A percentile compares a stretch with the other conserved stretches of the same genome.
These are phyloP conservation scores for Drosophila falleni DNA, from an alignment of 2,888 invertebrate genomes.

Conservation along the genomic window DNA sequence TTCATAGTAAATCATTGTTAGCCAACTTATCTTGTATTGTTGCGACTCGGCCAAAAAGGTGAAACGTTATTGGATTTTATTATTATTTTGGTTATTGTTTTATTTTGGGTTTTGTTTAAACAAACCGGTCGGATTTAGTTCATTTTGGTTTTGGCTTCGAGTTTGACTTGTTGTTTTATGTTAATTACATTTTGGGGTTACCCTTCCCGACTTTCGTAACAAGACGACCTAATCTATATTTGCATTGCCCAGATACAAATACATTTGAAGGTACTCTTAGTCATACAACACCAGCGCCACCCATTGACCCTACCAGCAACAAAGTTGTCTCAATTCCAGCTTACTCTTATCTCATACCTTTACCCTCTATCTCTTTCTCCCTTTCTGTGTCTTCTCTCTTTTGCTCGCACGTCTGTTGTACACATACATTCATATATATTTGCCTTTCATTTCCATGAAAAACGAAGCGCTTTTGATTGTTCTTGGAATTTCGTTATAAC, in stretches of 20 bases:
- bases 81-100: slow-evolving; percentile 19
- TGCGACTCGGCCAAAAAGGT: slow-evolving; percentile 21
- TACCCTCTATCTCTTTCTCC: background rate
- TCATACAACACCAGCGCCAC: slow-evolving; percentile 1
- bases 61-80: slow-evolving; percentile 28
- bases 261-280: slow-evolving; percentile 3
- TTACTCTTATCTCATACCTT: slow-evolving; percentile 25
- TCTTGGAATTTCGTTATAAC: slow-evolving; percentile 73
- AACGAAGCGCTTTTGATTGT: slow-evolving; percentile 76
- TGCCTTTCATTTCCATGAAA: slow-evolving; percentile 69
- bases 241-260: slow-evolving; percentile 17
- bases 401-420: slow-evolving; percentile 26
- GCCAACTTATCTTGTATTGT: slow-evolving; percentile 28
- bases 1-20: slow-evolving; percentile 45
- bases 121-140: slow-evolving; percentile 52
- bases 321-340: slow-evolving; percentile 28
- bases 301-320: slow-evolving; percentile 10
- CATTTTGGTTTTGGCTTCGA: slow-evolving; percentile 19
- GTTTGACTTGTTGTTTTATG: slow-evolving; percentile 21
- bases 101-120: background rate
- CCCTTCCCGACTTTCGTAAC: slow-evolving; percentile 43
- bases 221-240: slow-evolving; percentile 46
- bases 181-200: slow-evolving; percentile 23
- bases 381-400: slow-evolving; percentile 7
- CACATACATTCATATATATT: slow-evolving; percentile 61